Evolutionary conservation across 1,140 invertebrate species (phyloP).

Genomic region (Orius insidiosus): DNA sequence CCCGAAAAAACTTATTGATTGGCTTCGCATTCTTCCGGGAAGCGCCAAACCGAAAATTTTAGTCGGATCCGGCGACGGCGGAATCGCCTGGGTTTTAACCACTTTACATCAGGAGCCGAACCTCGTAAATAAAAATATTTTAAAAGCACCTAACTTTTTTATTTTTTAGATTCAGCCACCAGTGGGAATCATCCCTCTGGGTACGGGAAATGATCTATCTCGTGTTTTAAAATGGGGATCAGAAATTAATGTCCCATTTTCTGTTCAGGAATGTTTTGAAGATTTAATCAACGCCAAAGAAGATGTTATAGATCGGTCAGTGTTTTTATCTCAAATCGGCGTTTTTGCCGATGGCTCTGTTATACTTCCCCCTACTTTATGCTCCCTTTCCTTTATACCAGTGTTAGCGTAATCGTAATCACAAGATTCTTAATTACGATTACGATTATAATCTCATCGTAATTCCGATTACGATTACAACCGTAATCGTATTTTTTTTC

Average conservation of each 20-base stretch:
- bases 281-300: no score
- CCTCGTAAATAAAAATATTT: not conserved
- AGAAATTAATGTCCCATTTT: slow-evolving; percentile 33
- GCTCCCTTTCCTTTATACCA: no score
- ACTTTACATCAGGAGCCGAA: slow-evolving; percentile 41
- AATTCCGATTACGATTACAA: no score
- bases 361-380: no score
- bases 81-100: slow-evolving; percentile 80
- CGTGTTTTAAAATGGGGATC: slow-evolving; percentile 67
- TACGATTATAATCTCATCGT: no score
- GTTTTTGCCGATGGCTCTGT: no score
- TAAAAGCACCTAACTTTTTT: not conserved
- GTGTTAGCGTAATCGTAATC: no score
- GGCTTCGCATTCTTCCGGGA: slow-evolving; percentile 49
- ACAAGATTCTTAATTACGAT: no score
- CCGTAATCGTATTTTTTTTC: no score
- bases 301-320: not conserved
- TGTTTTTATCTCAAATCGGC: slow-evolving; percentile 9
- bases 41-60: slow-evolving; percentile 36
- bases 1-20: slow-evolving; percentile 60
- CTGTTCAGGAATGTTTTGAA: slow-evolving; percentile 32
- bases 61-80: slow-evolving; percentile 84
- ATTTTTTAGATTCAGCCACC: slow-evolving; percentile 38
- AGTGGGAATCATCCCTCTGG: slow-evolving; percentile 60
- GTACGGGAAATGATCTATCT: slow-evolving; percentile 77